A percentile compares a stretch with the other conserved stretches of the same genome.
Conservation (phyloP, 1,140 invertebrate genomes). For the Melanaphis sacchari region DNA sequence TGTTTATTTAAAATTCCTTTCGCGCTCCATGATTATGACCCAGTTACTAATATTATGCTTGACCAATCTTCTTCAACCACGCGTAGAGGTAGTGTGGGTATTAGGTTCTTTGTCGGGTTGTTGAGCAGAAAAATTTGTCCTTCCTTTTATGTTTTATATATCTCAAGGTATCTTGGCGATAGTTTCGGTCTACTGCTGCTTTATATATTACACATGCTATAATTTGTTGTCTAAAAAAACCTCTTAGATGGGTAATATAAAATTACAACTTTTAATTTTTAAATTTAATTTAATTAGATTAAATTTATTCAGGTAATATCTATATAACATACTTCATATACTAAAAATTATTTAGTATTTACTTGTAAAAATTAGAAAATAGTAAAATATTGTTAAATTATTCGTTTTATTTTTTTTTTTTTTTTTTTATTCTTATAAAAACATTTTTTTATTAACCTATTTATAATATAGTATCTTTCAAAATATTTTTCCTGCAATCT, state of each 20-base stretch:
- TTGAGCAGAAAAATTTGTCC: not conserved
- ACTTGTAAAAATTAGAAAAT: too few species aligned
- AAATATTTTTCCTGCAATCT: not conserved
- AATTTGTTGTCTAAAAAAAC: too few species aligned
- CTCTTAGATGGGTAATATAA: not conserved
- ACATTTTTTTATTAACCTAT: not conserved
- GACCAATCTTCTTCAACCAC: not conserved
- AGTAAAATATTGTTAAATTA: not conserved
- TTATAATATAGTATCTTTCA: not conserved
- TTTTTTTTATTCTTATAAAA: not conserved
- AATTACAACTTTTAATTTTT: not conserved
- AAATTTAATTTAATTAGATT: too few species aligned
- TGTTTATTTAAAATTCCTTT: not conserved
- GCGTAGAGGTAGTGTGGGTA: not conserved
- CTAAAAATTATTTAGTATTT: too few species aligned
- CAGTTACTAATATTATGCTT: not conserved
- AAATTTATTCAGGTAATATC: too few species aligned
- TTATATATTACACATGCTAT: not conserved
- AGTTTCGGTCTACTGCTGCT: not conserved
- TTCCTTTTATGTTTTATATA: not conserved
- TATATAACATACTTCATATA: too few species aligned
- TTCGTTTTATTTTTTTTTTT: not conserved
- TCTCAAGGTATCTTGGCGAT: not conserved
- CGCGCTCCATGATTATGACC: not conserved
- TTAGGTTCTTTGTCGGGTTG: not conserved